Evolutionary conservation across 2,797 vertebrate genomes (phyloP).

Genomic region (Spatula clypeata): DNA sequence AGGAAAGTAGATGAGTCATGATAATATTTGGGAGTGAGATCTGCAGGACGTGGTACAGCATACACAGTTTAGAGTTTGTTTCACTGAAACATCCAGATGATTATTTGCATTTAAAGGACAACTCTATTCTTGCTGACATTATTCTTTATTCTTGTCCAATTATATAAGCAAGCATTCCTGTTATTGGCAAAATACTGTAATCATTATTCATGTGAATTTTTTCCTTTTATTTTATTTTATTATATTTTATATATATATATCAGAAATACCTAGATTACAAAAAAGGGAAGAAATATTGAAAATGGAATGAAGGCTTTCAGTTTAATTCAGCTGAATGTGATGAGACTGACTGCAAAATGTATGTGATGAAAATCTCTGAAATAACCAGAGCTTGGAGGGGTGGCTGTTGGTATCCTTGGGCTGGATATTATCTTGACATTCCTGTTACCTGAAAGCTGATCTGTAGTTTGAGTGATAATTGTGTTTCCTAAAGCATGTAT

Average conservation of each 20-base stretch:
- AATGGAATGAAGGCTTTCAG: not conserved
- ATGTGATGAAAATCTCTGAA: not conserved
- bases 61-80: not conserved
- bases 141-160: not conserved
- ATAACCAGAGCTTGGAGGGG: not conserved
- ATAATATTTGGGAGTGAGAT: conserved; percentile 12
- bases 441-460: not conserved
- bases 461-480: not conserved
- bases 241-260: not conserved
- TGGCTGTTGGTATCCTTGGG: not conserved
- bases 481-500: not conserved
- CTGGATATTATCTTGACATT: not conserved
- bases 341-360: not conserved
- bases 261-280: not conserved
- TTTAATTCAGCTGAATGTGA: not conserved
- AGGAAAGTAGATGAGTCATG: conserved; percentile 66
- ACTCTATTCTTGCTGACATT: not conserved
- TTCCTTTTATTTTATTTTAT: not conserved
- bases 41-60: conserved; percentile 1
- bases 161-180: not conserved
- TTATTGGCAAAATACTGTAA: not conserved
- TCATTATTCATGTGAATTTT: not conserved
- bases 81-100: conserved; percentile 20
- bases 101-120: conserved; percentile 55
- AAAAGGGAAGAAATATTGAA: not conserved